A percentile compares a stretch with the other conserved stretches of the same genome.
These are phyloP conservation scores for Sthenelais limicola DNA, from an alignment of 2,888 invertebrate species.

Conservation along the genomic window DNA sequence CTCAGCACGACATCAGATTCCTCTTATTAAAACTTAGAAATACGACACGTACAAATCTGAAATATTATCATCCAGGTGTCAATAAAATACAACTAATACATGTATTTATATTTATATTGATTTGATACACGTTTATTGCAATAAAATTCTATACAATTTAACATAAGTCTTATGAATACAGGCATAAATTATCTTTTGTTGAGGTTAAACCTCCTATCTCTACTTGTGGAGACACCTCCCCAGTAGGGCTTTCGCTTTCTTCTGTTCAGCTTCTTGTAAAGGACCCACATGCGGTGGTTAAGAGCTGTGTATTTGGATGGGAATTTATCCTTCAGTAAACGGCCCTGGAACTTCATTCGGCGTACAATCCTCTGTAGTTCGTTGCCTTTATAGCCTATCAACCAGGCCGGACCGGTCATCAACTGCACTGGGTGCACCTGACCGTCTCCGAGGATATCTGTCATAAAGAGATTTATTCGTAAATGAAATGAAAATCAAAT, in stretches of 20 bases:
- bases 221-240: no score
- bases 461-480: slow-evolving; percentile 47
- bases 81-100: no score
- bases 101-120: no score
- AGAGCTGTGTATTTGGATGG: slow-evolving; percentile 62
- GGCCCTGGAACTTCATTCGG: slow-evolving; percentile 59
- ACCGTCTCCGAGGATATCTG: slow-evolving; percentile 89
- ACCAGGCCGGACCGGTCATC: slow-evolving; percentile 88
- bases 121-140: no score
- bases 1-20: no score
- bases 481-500: neutral
- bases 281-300: slow-evolving; percentile 61
- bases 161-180: no score
- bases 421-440: slow-evolving; percentile 86
- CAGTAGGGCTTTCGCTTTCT: slow-evolving; percentile 48
- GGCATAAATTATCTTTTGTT: no score
- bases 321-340: slow-evolving; percentile 56
- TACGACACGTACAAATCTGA: no score
- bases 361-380: slow-evolving; percentile 76
- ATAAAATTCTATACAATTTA: no score
- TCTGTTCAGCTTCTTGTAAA: slow-evolving; percentile 64
- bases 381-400: slow-evolving; percentile 89
- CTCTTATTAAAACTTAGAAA: no score
- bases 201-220: no score
- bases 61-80: no score